Evolutionary conservation across 2,797 vertebrate genomes (phyloP).

Genomic region (Taeniopygia guttata): DNA sequence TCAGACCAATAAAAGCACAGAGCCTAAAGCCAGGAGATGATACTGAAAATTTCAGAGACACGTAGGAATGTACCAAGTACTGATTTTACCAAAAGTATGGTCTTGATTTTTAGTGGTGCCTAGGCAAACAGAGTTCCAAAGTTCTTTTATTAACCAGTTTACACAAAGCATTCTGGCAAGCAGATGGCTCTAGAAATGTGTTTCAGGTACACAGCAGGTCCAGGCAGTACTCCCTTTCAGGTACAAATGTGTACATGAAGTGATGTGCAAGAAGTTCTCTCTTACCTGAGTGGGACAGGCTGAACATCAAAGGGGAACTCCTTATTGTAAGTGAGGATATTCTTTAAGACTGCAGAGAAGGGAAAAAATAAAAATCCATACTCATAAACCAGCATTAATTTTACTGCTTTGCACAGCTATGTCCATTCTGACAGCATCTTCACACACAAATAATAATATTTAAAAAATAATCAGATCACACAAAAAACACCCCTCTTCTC

Average conservation of each 20-base stretch:
- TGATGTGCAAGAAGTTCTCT: neutral
- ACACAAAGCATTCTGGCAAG: neutral
- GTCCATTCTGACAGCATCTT: neutral
- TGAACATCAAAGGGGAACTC: constrained; percentile 97
- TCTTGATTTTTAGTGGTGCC: neutral
- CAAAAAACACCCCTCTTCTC: neutral
- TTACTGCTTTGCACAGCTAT: neutral
- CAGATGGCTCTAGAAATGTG: neutral
- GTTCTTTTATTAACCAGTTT: neutral
- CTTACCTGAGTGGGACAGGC: constrained; percentile 93
- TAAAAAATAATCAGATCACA: neutral
- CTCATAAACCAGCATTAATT: neutral
- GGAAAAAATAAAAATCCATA: neutral
- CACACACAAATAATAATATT: neutral
- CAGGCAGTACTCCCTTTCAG: neutral
- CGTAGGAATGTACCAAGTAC: neutral
- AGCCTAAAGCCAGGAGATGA: neutral
- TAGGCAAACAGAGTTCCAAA: neutral
- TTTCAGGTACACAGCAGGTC: neutral
- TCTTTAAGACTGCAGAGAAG: constrained; percentile 86
- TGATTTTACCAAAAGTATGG: neutral
- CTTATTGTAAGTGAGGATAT: constrained; percentile 94
- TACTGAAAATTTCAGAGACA: neutral
- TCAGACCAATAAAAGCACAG: neutral
- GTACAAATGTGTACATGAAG: neutral